phyloP scores from a whole-genome alignment of 2,113 vertebrate species.

The Callionymus lyra region DNA sequence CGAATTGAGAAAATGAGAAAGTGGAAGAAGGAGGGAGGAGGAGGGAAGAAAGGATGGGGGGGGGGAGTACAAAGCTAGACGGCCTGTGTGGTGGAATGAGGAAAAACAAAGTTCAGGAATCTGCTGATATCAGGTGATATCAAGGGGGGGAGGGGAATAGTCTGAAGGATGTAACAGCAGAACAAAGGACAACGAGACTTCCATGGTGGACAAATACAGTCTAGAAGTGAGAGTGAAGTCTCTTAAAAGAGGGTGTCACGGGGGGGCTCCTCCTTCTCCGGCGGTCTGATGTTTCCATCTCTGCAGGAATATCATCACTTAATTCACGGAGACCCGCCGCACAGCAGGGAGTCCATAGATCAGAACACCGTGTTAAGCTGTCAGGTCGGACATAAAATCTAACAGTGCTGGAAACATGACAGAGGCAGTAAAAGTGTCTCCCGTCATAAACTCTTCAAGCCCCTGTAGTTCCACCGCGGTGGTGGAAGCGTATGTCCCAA shows the following conservation, averaged over 20 bases:
- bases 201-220: too few species aligned
- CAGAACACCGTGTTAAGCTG: conserved; percentile 31
- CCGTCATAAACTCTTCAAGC: conserved; percentile 37
- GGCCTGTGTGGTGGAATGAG: too few species aligned
- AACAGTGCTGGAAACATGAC: conserved; percentile 36
- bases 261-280: too few species aligned
- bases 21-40: conserved; percentile 23
- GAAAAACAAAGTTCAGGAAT: conserved; percentile 16
- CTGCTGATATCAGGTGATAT: conserved; percentile 23
- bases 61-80: background rate
- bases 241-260: too few species aligned
- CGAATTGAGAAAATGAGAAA: conserved; percentile 55
- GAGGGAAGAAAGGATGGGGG: conserved; percentile 21
- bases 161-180: too few species aligned
- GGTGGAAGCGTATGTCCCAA: conserved; percentile 32
- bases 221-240: too few species aligned
- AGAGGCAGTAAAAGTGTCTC: conserved; percentile 47
- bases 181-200: too few species aligned
- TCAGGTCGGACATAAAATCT: conserved; percentile 32
- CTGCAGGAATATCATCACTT: conserved; percentile 28
- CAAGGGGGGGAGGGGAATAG: too few species aligned
- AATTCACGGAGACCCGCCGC: conserved; percentile 25
- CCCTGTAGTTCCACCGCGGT: conserved; percentile 31
- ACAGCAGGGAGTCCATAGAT: conserved; percentile 34
- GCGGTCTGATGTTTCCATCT: too few species aligned